Evolutionary conservation across 2,888 invertebrate genomes (phyloP).

Genomic region (Lasioglossum marginatum): DNA sequence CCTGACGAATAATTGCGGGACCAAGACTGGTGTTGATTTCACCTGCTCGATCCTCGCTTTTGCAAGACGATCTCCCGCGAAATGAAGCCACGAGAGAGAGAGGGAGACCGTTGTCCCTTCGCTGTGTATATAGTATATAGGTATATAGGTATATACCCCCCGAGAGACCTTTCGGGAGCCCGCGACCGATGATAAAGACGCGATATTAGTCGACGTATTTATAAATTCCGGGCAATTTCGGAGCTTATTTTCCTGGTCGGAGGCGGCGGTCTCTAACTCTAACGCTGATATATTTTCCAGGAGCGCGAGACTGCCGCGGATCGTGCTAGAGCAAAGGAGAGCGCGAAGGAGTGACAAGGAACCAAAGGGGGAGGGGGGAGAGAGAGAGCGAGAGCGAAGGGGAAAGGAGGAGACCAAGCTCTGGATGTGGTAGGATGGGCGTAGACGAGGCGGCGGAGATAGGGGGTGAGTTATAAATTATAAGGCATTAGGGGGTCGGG

Average conservation of each 20-base stretch:
- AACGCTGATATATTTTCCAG: conserved; percentile 82
- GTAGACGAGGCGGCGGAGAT: conserved; percentile 61
- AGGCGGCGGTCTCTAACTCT: conserved; percentile 79
- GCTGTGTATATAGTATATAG: not conserved
- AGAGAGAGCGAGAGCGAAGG: conserved; percentile 15
- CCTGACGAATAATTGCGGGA: conserved; percentile 43
- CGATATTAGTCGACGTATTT: conserved; percentile 79
- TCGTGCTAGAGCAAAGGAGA: conserved; percentile 16
- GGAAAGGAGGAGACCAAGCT: conserved; percentile 60
- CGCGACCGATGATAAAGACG: conserved; percentile 44
- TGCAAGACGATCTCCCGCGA: conserved; percentile 25
- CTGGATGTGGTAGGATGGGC: conserved; percentile 60
- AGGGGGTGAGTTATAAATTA: conserved; percentile 82
- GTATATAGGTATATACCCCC: too few species aligned
- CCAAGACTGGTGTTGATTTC: conserved; percentile 11
- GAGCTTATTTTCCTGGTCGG: conserved; percentile 72
- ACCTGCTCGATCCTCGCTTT: conserved; percentile 16
- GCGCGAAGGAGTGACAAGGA: conserved; percentile 42
- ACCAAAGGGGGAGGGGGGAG: conserved; percentile 42
- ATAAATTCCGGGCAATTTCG: conserved; percentile 75
- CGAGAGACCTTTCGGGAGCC: not conserved
- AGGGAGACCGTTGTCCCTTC: not conserved
- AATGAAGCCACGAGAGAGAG: conserved; percentile 27
- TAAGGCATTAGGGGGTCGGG: conserved; percentile 82
- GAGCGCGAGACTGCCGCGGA: conserved; percentile 42